phyloP scores from a whole-genome alignment of 2,888 invertebrate species.

The Oegoconia quadripuncta region DNA sequence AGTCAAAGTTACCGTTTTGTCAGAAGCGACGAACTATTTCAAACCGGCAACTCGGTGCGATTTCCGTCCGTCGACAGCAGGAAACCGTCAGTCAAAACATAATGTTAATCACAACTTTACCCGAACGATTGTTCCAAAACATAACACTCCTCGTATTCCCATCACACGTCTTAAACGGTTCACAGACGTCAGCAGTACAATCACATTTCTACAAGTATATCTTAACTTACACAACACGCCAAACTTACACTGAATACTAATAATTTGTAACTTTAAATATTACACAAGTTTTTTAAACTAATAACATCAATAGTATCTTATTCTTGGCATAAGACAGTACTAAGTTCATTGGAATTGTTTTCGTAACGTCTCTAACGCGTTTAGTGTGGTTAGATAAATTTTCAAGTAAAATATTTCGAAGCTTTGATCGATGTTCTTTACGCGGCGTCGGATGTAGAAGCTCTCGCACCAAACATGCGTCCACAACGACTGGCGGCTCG shows the following conservation, averaged over 20 bases:
- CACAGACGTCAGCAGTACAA: too few relatives aligned
- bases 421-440: slow-evolving; percentile 61
- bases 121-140: slow-evolving; percentile 43
- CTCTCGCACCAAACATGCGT: slow-evolving; percentile 11
- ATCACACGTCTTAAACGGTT: too few relatives aligned
- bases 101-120: slow-evolving; percentile 37
- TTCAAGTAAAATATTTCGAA: slow-evolving; percentile 24
- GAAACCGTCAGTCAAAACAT: slow-evolving; percentile 58
- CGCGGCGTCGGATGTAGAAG: slow-evolving; percentile 35
- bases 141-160: slow-evolving; percentile 33
- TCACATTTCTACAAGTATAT: too few relatives aligned
- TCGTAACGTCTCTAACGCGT: too few relatives aligned
- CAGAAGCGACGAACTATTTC: slow-evolving; percentile 47
- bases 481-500: slow-evolving; percentile 4
- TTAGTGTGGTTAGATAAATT: too few relatives aligned
- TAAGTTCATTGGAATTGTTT: too few relatives aligned
- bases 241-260: too few relatives aligned
- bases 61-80: slow-evolving; percentile 47
- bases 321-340: too few relatives aligned
- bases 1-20: slow-evolving; percentile 48
- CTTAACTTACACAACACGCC: too few relatives aligned
- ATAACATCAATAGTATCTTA: too few relatives aligned
- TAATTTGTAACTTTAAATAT: too few relatives aligned
- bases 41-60: slow-evolving; percentile 36
- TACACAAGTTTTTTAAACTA: too few relatives aligned